phyloP scores from a whole-genome alignment of 2,888 invertebrate species.

The Ceramica pisi region DNA sequence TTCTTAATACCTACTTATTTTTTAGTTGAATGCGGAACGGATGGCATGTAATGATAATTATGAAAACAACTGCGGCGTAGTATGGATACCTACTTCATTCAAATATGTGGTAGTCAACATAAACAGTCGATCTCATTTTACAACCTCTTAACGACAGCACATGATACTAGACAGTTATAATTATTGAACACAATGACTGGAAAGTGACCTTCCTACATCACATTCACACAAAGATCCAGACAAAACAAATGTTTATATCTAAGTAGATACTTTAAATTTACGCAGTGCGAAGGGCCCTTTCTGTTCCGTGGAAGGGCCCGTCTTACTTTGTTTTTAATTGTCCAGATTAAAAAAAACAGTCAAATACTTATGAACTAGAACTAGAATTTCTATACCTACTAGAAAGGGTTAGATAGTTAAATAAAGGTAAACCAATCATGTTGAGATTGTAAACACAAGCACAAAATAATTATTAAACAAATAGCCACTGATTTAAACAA shows the following conservation, averaged over 20 bases:
- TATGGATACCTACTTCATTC: not conserved
- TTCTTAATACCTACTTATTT: constrained; percentile 1
- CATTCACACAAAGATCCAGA: not conserved
- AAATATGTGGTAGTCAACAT: constrained; percentile 14
- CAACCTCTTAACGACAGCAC: constrained; percentile 14
- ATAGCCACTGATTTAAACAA: too few relatives aligned
- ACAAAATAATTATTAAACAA: too few relatives aligned
- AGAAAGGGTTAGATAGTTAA: too few relatives aligned
- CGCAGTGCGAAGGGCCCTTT: too few relatives aligned
- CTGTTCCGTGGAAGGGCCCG: too few relatives aligned
- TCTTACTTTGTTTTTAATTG: too few relatives aligned
- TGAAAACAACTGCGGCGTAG: constrained; percentile 8
- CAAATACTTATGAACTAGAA: too few relatives aligned
- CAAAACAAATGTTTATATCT: constrained; percentile 9
- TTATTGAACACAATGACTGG: constrained; percentile 21
- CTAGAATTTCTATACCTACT: too few relatives aligned
- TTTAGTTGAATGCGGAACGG: constrained; percentile 4
- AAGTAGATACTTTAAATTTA: not conserved
- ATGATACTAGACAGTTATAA: constrained; percentile 23
- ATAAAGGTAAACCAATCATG: too few relatives aligned
- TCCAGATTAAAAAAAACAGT: too few relatives aligned
- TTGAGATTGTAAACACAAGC: too few relatives aligned
- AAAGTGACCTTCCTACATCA: constrained; percentile 26
- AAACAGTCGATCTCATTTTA: constrained; percentile 41
- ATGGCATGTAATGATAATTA: not conserved